These are phyloP conservation scores for Eilema caniola DNA, from an alignment of 2,888 invertebrate genomes.

Conservation along the genomic window DNA sequence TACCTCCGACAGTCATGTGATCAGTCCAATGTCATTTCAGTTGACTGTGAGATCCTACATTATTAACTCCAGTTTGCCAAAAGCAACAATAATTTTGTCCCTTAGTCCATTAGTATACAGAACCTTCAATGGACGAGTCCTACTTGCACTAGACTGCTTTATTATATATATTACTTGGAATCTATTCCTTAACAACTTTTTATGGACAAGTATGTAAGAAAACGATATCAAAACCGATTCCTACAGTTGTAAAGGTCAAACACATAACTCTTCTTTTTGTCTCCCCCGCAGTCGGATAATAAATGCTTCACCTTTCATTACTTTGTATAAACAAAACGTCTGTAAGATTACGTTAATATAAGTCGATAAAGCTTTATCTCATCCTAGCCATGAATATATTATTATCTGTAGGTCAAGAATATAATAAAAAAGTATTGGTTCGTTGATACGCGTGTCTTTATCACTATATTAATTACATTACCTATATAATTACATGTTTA, in stretches of 20 bases:
- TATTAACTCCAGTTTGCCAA: too few relatives aligned
- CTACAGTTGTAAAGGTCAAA: neutral
- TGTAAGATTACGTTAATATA: neutral
- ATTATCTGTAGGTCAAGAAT: conserved; percentile 60
- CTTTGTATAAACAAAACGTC: conserved; percentile 1
- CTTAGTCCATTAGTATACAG: too few relatives aligned
- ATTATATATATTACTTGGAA: too few relatives aligned
- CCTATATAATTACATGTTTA: neutral
- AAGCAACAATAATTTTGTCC: too few relatives aligned
- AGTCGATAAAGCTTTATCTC: conserved; percentile 33
- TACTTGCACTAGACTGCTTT: too few relatives aligned
- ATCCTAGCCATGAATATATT: conserved; percentile 44
- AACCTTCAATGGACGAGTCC: too few relatives aligned
- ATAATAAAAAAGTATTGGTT: conserved; percentile 2
- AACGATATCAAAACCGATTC: neutral
- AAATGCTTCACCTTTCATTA: neutral
- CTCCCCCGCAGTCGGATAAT: neutral
- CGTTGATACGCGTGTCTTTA: conserved; percentile 9
- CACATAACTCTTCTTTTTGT: neutral
- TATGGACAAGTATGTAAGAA: neutral
- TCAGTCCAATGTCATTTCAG: too few relatives aligned
- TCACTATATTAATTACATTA: neutral
- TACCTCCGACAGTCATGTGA: too few relatives aligned
- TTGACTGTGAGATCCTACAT: too few relatives aligned
- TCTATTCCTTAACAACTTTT: too few relatives aligned